phyloP scores from a whole-genome alignment of 2,113 vertebrate species.

The Octodon degus region DNA sequence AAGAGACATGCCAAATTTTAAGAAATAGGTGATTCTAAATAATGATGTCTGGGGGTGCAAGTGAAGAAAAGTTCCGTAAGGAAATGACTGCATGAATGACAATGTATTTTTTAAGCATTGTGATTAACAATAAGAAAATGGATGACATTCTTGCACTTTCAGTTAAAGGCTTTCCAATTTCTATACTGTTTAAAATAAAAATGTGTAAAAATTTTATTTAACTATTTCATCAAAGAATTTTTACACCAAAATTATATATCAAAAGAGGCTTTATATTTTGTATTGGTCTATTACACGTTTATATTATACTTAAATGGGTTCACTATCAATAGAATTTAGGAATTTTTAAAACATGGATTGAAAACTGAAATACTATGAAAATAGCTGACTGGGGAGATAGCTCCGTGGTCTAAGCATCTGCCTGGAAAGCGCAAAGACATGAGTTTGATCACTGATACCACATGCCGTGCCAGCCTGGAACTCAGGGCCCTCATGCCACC shows the following conservation, averaged over 20 bases:
- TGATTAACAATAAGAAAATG: not conserved
- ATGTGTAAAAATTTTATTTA: constrained; percentile 3
- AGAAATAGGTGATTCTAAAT: not conserved
- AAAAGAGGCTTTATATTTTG: not conserved
- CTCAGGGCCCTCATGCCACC: no score
- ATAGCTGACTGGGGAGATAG: no score
- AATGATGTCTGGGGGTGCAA: not conserved
- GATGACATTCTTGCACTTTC: not conserved
- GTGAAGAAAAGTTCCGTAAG: not conserved
- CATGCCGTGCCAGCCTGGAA: no score
- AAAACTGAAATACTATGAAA: not conserved
- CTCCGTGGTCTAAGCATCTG: no score
- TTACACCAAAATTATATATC: not conserved
- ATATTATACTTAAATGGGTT: not conserved
- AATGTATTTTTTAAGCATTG: not conserved
- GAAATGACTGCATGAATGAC: not conserved
- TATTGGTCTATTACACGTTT: not conserved
- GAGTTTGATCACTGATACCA: no score
- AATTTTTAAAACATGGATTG: not conserved
- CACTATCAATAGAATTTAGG: not conserved
- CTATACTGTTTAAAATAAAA: not conserved
- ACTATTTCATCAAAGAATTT: not conserved
- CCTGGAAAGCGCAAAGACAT: no score
- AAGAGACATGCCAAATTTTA: not conserved
- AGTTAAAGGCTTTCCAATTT: not conserved